Base-by-base conservation (phyloP, 2,888 invertebrate species). In the Drosophila recens region DNA sequence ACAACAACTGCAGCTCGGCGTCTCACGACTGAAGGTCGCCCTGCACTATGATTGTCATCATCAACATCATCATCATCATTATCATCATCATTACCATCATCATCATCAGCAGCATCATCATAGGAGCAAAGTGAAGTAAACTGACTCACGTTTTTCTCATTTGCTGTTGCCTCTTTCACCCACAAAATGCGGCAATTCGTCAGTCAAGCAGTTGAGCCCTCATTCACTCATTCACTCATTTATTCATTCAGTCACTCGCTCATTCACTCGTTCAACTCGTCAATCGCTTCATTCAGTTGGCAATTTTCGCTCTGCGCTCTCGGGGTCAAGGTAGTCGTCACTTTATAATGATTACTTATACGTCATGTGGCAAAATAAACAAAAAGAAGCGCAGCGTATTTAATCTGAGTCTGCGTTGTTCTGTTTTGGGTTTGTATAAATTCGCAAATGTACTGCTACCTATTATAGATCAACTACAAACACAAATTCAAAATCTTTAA, bases 61-160 rank as follows among this genome's bases (percentile, higher is more conserved):
- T 43, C 52, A 43, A 2, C 33, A 63, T n/a, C 64, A 42, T 15
- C 48, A 27, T 61, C 56, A 64, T 49, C 33, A 42, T 42, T 54
- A 72, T 33, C 53, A 54, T 33, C 38, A 33, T 27, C 45, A 48
- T 30, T 20, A 49, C 13, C 48, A 27, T 61, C 51, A 43, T 6
- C 40, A 63, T 13, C 64, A 42, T 9, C 48, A 23, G 1, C 48
- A 34, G 10, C 46, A 48, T 40, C 57, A 49, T 63, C 67, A 63
- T 38, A 4, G 64, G 40, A 68, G 59, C 49, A 46, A 17, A 30
- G 62, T 58, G 27, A 52, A 69, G 67, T 59, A 54, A 73, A 62
- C 82, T 75, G 87, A 84, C 72, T 87, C 86, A 86, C 86, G 86
- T 87, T 86, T 82, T 67, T 73, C 79, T 75, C 88, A 78, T 83